Base-by-base conservation (phyloP, 35 echinoderm and acorn worm genomes). In the Acanthaster planci region DNA sequence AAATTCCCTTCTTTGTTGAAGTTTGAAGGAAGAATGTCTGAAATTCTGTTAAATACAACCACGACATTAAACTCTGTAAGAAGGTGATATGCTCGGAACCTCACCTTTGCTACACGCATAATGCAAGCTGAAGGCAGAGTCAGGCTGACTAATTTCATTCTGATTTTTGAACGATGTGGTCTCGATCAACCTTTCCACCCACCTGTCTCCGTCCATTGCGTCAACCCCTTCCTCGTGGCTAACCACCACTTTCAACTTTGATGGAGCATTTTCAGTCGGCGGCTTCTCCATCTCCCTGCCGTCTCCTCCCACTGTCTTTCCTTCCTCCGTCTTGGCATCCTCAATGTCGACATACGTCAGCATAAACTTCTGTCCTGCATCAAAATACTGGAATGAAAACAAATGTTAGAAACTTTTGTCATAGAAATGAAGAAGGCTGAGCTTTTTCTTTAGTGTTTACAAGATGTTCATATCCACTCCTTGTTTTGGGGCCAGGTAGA, bases 281-380 rank as follows among this genome's bases (percentile, higher is more conserved):
- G 39, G n/a, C n/a, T n/a, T 52, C 47, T 52, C 79, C 27, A 8
- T 47, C 30, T 81, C 40, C 18, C 51, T 47, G 2, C 31, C 30
- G 21, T 55, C 29, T 32, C 51, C 51, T 16, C 31, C 79, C 30
- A 4, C 31, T 26, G 21, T 55, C 14, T 52, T 81, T 22, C n/a
- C 31, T 47, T n/a, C 51, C 19, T 52, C n/a, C 23, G 51, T 81
- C 51, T 22, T 34, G 31, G 17, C 79, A 81, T 56, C 79, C 5
- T 89, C 87, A 18, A 44, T 78, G 15, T 89, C 47, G 8, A 68
- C 38, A 52, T 89, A 81, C 7, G 87, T 89, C n/a, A 89, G 37
- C 87, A 89, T 89, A 82, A 89, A 89, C 36, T 67, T 79, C 16
- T 76, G 35, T 32, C 87, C 87, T 0, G 87, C 87, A 89, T 89